A percentile compares a stretch with the other conserved stretches of the same genome.
Conservation (phyloP, 2,888 invertebrate species). For the Neoascia interrupta region DNA sequence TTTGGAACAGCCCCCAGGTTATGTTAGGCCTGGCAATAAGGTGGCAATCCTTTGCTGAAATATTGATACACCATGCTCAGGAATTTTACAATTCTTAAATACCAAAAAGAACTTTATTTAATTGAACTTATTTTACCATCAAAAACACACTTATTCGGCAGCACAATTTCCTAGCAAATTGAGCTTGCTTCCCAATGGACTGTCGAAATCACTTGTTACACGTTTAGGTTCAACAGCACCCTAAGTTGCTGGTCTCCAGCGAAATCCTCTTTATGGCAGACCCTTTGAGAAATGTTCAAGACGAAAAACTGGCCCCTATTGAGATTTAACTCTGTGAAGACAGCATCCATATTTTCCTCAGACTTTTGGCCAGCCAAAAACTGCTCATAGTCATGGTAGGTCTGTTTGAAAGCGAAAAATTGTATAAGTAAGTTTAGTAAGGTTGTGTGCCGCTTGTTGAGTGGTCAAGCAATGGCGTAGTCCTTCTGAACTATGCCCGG, state of each 20-base stretch:
- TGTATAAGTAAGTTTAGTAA: constrained; percentile 54
- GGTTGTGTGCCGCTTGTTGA: constrained; percentile 52
- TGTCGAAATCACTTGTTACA: constrained; percentile 44
- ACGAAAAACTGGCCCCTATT: constrained; percentile 58
- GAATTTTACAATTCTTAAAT: too few species aligned
- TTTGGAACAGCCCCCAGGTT: too few species aligned
- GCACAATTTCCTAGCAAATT: constrained; percentile 52
- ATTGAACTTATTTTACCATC: too few species aligned
- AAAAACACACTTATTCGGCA: too few species aligned
- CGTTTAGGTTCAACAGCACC: constrained; percentile 52
- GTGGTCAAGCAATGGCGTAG: constrained; percentile 45
- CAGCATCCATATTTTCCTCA: constrained; percentile 32
- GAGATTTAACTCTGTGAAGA: constrained; percentile 48
- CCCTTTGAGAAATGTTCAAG: constrained; percentile 55
- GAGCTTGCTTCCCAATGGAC: constrained; percentile 40
- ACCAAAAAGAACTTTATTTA: too few species aligned
- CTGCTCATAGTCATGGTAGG: constrained; percentile 32
- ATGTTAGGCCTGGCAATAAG: too few species aligned
- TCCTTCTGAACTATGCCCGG: constrained; percentile 47
- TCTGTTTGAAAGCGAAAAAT: constrained; percentile 54
- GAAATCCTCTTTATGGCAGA: constrained; percentile 31
- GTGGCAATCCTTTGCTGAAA: too few species aligned
- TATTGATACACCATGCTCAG: too few species aligned
- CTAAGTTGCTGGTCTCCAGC: constrained; percentile 56
- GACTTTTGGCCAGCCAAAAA: constrained; percentile 60